These are phyloP conservation scores for Pterophyllum scalare DNA, from an alignment of 2,113 vertebrate species.

Conservation along the genomic window DNA sequence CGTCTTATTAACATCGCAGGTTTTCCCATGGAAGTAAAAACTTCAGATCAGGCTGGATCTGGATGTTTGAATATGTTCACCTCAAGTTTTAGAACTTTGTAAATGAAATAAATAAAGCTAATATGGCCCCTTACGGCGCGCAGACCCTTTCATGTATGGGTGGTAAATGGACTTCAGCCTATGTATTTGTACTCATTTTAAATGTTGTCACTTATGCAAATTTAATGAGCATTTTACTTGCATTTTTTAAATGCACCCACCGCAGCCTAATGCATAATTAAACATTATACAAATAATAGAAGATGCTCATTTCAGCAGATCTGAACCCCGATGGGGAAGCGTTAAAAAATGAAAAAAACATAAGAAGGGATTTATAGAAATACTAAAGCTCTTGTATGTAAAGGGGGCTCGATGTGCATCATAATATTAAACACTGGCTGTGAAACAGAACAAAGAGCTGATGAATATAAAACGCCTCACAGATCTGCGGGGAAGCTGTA, in stretches of 20 bases:
- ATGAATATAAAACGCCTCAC: not conserved
- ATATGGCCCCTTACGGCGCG: not conserved
- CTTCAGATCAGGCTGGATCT: not conserved
- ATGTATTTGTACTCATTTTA: constrained; percentile 70
- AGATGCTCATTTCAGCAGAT: constrained; percentile 63
- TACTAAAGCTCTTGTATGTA: not conserved
- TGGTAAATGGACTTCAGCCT: constrained; percentile 38
- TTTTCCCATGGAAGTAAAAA: not conserved
- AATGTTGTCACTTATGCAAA: constrained; percentile 76
- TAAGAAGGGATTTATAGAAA: not conserved
- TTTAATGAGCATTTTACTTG: constrained; percentile 70
- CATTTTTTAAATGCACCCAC: constrained; percentile 73
- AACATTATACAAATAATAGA: constrained; percentile 77
- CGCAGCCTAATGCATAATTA: constrained; percentile 82
- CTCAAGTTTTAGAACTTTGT: not conserved
- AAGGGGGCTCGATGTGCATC: not conserved
- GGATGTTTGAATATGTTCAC: not conserved
- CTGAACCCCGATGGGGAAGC: constrained; percentile 22
- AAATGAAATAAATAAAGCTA: not conserved
- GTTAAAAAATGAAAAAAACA: constrained; percentile 3
- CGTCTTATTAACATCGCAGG: too few species aligned
- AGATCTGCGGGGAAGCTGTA: not conserved
- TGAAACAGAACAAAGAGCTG: not conserved
- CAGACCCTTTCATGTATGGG: not conserved
- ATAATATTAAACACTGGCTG: not conserved